phyloP scores from a whole-genome alignment of 2,888 invertebrate genomes.

The Mesorhabditis spiculigera region DNA sequence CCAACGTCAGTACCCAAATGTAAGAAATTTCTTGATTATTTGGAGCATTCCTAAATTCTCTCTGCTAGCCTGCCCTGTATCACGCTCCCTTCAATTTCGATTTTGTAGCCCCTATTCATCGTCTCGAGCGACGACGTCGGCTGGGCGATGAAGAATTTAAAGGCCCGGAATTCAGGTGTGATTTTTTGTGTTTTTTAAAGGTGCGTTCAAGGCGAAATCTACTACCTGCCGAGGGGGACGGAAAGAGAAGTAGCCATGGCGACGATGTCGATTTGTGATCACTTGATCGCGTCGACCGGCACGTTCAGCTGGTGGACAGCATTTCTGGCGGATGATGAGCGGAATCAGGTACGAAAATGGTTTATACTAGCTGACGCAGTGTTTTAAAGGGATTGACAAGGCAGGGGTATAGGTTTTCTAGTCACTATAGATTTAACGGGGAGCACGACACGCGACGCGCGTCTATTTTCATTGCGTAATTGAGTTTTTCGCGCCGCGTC shows the following conservation, averaged over 20 bases:
- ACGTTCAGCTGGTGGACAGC: conserved; percentile 62
- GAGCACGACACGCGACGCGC: too few species aligned
- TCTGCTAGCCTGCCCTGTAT: too few species aligned
- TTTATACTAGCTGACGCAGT: too few species aligned
- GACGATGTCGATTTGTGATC: conserved; percentile 56
- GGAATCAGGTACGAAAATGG: not conserved
- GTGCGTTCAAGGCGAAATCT: conserved; percentile 25
- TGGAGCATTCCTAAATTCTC: not conserved
- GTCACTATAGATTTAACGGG: too few species aligned
- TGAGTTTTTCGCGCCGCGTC: too few species aligned
- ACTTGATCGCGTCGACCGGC: conserved; percentile 59
- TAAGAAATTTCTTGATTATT: not conserved
- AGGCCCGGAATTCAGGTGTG: conserved; percentile 11
- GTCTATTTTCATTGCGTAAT: too few species aligned
- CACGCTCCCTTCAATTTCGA: not conserved
- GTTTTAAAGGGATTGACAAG: too few species aligned
- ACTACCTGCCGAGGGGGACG: conserved; percentile 19
- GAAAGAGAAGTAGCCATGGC: conserved; percentile 59
- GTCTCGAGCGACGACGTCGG: conserved; percentile 59
- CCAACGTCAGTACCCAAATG: not conserved
- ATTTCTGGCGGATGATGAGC: conserved; percentile 41
- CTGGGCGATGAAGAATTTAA: conserved; percentile 50
- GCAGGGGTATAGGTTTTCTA: too few species aligned
- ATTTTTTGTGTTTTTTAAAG: not conserved
- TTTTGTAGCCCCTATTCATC: conserved; percentile 56